Conservation (phyloP, 2,888 invertebrate species). For the Drosophila eohydei region DNA sequence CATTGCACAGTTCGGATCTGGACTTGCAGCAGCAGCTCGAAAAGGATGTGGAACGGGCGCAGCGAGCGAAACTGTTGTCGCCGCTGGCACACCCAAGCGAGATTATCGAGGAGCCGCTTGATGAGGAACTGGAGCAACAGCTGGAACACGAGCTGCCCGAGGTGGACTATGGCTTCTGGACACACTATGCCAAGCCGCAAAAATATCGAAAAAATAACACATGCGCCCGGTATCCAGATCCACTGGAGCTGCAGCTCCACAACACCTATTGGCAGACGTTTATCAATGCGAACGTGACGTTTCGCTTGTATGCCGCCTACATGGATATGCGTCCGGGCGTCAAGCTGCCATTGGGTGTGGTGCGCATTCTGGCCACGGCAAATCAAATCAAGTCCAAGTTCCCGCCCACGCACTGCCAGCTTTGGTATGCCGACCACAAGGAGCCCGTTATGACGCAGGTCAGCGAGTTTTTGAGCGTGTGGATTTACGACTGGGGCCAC, state of each 20-base stretch:
- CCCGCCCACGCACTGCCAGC: conserved; percentile 90
- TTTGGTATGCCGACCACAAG: conserved; percentile 93
- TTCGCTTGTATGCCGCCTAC: conserved; percentile 95
- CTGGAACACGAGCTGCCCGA: conserved; percentile 65
- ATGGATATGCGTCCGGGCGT: conserved; percentile 91
- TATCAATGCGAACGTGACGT: conserved; percentile 91
- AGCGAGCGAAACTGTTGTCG: neutral
- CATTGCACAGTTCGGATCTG: conserved; percentile 17
- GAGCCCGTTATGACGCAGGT: conserved; percentile 91
- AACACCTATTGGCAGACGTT: conserved; percentile 97
- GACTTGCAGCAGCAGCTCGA: neutral
- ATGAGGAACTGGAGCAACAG: conserved; percentile 51
- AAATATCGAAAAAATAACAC: conserved; percentile 69
- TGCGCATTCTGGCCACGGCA: conserved; percentile 93
- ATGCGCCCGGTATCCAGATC: conserved; percentile 92
- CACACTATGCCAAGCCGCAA: conserved; percentile 54
- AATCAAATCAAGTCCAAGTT: conserved; percentile 90
- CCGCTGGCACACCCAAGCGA: conserved; percentile 5
- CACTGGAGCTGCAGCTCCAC: conserved; percentile 94
- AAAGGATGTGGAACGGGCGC: neutral
- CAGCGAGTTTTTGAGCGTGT: conserved; percentile 87
- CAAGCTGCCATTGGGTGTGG: conserved; percentile 88
- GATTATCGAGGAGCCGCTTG: conserved; percentile 47
- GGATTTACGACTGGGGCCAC: conserved; percentile 96
- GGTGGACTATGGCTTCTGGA: conserved; percentile 67